Percentiles rank a stretch among this genome's conserved stretches.
phyloP scores from a whole-genome alignment of 2,797 vertebrate species.

The Prionace glauca region DNA sequence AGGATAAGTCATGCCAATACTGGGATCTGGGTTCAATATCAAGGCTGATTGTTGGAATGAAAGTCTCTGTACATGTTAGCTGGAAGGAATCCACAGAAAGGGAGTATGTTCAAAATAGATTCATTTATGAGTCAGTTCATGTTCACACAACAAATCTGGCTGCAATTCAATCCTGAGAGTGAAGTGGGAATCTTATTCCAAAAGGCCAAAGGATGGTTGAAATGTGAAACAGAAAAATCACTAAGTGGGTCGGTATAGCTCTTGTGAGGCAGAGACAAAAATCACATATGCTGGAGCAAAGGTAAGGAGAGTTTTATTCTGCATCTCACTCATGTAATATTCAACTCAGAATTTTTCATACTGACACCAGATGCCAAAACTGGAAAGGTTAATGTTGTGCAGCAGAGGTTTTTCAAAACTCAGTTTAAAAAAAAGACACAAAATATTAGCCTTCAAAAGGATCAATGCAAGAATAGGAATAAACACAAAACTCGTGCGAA shows the following conservation, averaged over 20 bases:
- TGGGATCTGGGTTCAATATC: not conserved
- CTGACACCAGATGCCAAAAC: not conserved
- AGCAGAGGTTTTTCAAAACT: not conserved
- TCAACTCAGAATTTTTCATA: not conserved
- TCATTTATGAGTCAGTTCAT: not conserved
- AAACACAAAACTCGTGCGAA: not conserved
- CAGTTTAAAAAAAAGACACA: not conserved
- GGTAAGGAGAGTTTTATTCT: not conserved
- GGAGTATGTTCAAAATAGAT: not conserved
- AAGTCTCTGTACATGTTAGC: not conserved
- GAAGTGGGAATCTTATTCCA: not conserved
- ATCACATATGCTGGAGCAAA: not conserved
- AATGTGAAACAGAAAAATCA: not conserved
- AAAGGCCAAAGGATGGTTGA: not conserved
- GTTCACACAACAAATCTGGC: not conserved
- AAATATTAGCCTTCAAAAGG: not conserved
- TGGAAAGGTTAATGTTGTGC: not conserved
- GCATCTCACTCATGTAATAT: not conserved
- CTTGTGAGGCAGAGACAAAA: not conserved
- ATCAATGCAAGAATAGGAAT: not conserved
- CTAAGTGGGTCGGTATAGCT: not conserved
- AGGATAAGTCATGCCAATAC: not conserved
- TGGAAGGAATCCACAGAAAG: not conserved
- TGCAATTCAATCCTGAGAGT: not conserved
- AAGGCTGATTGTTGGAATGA: not conserved